phyloP scores from a whole-genome alignment of 2,797 vertebrate genomes.

The Lacerta viridis region DNA sequence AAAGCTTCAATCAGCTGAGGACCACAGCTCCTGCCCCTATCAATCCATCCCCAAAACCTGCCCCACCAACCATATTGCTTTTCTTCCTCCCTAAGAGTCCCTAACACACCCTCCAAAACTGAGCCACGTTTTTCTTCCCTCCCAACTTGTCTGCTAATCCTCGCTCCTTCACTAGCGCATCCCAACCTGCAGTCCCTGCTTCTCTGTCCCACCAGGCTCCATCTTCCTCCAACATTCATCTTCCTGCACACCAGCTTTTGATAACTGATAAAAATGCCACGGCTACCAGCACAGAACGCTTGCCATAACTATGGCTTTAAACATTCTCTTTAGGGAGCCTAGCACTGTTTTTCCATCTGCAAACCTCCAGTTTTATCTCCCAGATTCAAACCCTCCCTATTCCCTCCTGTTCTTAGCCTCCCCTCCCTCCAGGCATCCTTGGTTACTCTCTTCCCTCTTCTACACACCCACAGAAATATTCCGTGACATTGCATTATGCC shows the following conservation, averaged over 20 bases:
- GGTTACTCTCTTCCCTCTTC: constrained; percentile 35
- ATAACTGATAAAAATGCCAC: too few relatives aligned
- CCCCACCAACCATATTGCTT: not conserved
- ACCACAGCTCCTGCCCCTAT: not conserved
- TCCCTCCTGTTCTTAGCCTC: constrained; percentile 1
- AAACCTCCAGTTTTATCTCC: constrained; percentile 24
- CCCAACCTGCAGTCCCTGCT: not conserved
- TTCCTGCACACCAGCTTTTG: not conserved
- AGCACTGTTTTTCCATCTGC: constrained; percentile 11
- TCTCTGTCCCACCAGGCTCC: not conserved
- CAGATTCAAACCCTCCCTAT: constrained; percentile 16
- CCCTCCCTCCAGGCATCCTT: constrained; percentile 33
- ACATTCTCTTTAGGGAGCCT: constrained; percentile 11
- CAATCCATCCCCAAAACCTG: not conserved
- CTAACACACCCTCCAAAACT: not conserved
- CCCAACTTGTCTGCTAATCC: not conserved
- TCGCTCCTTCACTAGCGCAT: not conserved
- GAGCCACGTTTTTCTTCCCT: not conserved
- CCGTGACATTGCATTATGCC: constrained; percentile 29
- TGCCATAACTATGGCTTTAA: not conserved
- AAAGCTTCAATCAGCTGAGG: not conserved
- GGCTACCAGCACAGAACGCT: too few relatives aligned
- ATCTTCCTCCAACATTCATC: not conserved
- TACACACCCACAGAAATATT: constrained; percentile 48
- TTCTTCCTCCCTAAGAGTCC: not conserved